Conservation (phyloP, 2,113 vertebrate genomes). For the Clarias gariepinus region DNA sequence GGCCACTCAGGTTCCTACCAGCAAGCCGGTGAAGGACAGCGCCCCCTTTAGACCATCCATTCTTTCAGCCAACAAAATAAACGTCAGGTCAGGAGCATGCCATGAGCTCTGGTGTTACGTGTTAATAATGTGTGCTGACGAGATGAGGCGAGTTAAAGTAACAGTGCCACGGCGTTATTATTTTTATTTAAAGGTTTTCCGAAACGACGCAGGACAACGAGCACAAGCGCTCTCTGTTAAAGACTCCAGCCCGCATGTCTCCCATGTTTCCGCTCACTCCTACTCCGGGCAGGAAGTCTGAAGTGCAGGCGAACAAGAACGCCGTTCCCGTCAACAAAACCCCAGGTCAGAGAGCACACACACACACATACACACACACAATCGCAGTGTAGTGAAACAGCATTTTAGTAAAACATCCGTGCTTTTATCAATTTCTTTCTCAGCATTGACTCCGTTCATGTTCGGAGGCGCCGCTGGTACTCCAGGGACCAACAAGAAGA, state of each 20-base stretch:
- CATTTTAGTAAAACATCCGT: not conserved
- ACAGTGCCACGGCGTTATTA: not conserved
- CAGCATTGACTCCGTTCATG: slow-evolving; percentile 77
- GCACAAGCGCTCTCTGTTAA: slow-evolving; percentile 81
- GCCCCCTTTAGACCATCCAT: slow-evolving; percentile 70
- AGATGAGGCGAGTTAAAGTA: not conserved
- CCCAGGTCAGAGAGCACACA: slow-evolving; percentile 24
- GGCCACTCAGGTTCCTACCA: slow-evolving; percentile 59
- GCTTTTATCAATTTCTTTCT: not conserved
- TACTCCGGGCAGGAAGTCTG: slow-evolving; percentile 57
- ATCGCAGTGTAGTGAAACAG: not conserved
- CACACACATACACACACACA: not conserved
- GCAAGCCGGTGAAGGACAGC: slow-evolving; percentile 59
- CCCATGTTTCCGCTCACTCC: slow-evolving; percentile 56
- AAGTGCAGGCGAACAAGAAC: slow-evolving; percentile 49
- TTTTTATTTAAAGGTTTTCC: slow-evolving; percentile 77
- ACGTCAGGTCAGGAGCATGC: slow-evolving; percentile 78
- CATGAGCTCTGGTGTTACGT: not conserved
- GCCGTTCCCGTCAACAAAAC: slow-evolving; percentile 34
- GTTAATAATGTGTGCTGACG: not conserved
- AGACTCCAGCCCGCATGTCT: slow-evolving; percentile 88
- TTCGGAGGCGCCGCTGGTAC: slow-evolving; percentile 68
- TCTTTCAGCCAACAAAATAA: slow-evolving; percentile 83
- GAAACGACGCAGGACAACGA: slow-evolving; percentile 86
- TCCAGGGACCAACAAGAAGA: slow-evolving; percentile 77